Evolutionary conservation across 37 sponge, comb jelly and placozoan genomes (phyloP).

Genomic region (Chondrilla cf. caribensis): DNA sequence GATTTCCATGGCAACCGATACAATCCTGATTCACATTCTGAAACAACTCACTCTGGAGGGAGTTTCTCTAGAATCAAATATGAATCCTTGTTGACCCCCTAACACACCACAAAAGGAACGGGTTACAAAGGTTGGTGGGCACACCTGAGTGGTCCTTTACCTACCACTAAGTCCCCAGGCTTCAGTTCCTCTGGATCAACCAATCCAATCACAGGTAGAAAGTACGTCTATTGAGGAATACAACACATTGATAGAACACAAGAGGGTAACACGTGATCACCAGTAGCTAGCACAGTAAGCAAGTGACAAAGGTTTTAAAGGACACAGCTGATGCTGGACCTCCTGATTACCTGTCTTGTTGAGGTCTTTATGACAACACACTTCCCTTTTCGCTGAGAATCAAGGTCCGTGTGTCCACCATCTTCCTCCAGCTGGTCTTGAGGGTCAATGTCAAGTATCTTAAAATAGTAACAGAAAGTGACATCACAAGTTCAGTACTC

Average conservation of each 20-base stretch:
- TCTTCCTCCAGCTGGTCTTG: slow-evolving; percentile 92
- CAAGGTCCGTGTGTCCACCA: slow-evolving; percentile 98
- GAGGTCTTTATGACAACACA: slow-evolving; percentile 99
- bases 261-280: too few species aligned
- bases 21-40: not conserved
- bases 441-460: slow-evolving; percentile 92
- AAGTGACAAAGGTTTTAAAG: too few species aligned
- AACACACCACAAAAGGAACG: not conserved
- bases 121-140: not conserved
- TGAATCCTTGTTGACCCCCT: slow-evolving; percentile 99
- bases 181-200: slow-evolving; percentile 90
- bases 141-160: not conserved
- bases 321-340: too few species aligned
- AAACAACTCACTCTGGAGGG: slow-evolving; percentile 84
- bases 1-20: not conserved
- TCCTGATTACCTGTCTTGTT: slow-evolving; percentile 99
- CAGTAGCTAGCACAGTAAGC: too few species aligned
- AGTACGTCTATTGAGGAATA: slow-evolving; percentile 79
- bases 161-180: slow-evolving; percentile 95
- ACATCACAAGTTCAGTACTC: too few species aligned
- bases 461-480: too few species aligned
- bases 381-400: slow-evolving; percentile 98
- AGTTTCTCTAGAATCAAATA: slow-evolving; percentile 97
- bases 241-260: too few species aligned
- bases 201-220: slow-evolving; percentile 97